Evolutionary conservation across 2,113 vertebrate species (phyloP).

Genomic region (Pangasianodon gigas): DNA sequence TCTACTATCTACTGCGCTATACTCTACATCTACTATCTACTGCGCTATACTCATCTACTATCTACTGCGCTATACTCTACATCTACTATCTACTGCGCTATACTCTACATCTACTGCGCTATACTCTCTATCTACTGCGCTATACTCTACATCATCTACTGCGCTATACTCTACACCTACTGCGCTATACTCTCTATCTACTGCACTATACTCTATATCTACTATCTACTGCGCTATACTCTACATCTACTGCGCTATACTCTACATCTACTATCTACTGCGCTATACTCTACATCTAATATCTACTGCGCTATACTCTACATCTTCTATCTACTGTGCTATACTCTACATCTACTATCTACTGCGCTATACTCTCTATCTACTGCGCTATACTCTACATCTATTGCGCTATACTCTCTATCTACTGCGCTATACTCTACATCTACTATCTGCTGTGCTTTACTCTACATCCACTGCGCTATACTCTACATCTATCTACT

Average conservation of each 20-base stretch:
- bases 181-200: background rate
- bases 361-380: background rate
- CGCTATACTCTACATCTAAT: no score
- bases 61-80: background rate
- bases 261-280: background rate
- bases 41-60: background rate
- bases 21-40: background rate
- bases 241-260: background rate
- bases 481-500: no score
- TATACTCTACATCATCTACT: no score
- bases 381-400: background rate
- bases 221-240: background rate
- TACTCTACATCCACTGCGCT: background rate
- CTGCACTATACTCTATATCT: no score
- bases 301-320: background rate
- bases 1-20: background rate
- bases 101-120: background rate
- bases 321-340: background rate
- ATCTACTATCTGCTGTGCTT: background rate
- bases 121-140: background rate
- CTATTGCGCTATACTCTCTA: background rate
- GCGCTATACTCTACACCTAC: no score
- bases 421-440: background rate
- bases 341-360: background rate
- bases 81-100: background rate